phyloP scores from a whole-genome alignment of 2,113 vertebrate species.

The Furnarius figulus region DNA sequence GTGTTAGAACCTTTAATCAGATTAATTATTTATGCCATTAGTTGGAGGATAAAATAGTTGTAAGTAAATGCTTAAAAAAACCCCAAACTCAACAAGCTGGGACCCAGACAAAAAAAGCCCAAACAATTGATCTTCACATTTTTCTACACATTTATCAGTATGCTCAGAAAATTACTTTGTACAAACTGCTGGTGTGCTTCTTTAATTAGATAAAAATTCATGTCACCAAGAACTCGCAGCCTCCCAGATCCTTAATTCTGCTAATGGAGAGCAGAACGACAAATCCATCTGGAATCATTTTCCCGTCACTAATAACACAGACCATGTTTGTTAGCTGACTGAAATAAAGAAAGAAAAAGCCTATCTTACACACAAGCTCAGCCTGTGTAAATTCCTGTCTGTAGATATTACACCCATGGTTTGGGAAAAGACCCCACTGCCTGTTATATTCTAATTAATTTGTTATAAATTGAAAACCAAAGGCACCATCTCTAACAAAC shows the following conservation, averaged over 20 bases:
- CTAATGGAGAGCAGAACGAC: neutral
- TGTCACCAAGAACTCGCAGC: neutral
- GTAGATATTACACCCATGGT: neutral
- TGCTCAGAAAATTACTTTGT: neutral
- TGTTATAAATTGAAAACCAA: neutral
- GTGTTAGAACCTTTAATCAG: neutral
- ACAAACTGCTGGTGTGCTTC: neutral
- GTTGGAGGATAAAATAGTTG: conserved; percentile 1
- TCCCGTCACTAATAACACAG: neutral
- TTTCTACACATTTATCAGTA: neutral
- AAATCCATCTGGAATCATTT: neutral
- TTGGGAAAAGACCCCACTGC: accelerated
- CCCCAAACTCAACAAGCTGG: neutral
- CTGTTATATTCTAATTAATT: neutral
- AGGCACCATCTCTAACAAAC: neutral
- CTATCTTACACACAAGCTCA: neutral
- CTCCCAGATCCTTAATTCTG: neutral
- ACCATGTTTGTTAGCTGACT: neutral
- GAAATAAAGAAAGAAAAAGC: neutral
- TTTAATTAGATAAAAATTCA: neutral
- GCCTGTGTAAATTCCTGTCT: neutral
- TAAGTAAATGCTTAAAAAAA: neutral
- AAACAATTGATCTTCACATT: neutral
- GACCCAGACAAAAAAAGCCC: neutral
- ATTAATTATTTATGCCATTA: conserved; percentile 4